Evolutionary conservation across 2,888 invertebrate species (phyloP).

Genomic region (Lithophane socia): DNA sequence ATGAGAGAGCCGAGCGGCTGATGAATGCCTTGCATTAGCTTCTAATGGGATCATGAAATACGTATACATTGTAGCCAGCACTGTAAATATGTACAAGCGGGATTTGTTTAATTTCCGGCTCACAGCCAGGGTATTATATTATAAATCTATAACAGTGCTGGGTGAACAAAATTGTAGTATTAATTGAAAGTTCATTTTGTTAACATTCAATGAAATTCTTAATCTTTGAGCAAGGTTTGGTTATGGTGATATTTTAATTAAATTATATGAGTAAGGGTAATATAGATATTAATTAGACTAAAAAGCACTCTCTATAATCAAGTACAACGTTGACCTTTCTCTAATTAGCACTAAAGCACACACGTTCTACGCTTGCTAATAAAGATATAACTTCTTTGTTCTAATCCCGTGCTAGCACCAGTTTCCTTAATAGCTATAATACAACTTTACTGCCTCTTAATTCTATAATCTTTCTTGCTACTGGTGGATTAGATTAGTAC

Average conservation of each 20-base stretch:
- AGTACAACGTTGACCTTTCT: neutral
- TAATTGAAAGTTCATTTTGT: conserved; percentile 26
- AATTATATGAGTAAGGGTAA: neutral
- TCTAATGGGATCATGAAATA: conserved; percentile 49
- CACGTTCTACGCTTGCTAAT: conserved; percentile 9
- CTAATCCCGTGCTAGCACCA: conserved; percentile 8
- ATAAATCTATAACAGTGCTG: conserved; percentile 3
- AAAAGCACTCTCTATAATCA: neutral
- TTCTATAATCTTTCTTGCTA: neutral
- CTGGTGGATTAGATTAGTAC: conserved; percentile 21
- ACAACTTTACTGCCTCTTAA: conserved; percentile 32
- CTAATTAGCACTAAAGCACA: conserved; percentile 8
- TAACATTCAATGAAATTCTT: neutral
- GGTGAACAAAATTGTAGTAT: conserved; percentile 18
- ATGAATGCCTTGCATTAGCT: conserved; percentile 62
- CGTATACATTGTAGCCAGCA: conserved; percentile 13
- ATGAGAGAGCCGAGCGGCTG: conserved; percentile 53
- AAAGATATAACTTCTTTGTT: conserved; percentile 15
- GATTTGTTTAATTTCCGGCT: conserved; percentile 41
- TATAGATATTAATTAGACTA: neutral
- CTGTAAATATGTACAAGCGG: conserved; percentile 23
- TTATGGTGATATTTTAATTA: neutral
- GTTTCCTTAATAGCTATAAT: conserved; percentile 33
- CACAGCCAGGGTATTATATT: conserved; percentile 16
- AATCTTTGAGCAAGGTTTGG: neutral